A percentile compares a stretch with the other conserved stretches of the same genome.
These are phyloP conservation scores for Plumapathes pennacea DNA, from an alignment of 92 coral and sea anemone species.

Conservation along the genomic window DNA sequence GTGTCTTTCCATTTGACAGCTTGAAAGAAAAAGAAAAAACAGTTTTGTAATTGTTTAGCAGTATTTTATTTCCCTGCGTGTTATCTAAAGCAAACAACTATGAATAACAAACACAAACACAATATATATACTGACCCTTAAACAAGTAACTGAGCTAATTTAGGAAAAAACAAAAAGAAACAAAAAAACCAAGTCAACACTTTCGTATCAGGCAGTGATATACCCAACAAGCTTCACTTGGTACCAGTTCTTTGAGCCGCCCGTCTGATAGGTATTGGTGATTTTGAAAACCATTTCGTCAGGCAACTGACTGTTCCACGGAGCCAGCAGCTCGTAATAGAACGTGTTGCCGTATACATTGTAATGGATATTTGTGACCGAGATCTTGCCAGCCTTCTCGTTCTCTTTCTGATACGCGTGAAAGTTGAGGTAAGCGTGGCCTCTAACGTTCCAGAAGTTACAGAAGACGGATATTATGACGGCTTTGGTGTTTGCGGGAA, in stretches of 20 bases:
- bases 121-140: no score
- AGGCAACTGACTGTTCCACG: conserved; percentile 45
- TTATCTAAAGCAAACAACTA: no score
- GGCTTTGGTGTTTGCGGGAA: conserved; percentile 55
- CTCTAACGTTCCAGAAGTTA: conserved; percentile 39
- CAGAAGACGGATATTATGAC: conserved; percentile 59
- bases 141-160: no score
- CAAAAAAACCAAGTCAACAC: no score
- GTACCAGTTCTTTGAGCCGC: conserved; percentile 60
- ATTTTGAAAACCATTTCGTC: conserved; percentile 29
- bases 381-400: conserved; percentile 33
- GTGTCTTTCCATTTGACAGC: no score
- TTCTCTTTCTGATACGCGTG: conserved; percentile 49
- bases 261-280: conserved; percentile 26
- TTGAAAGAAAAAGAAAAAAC: no score
- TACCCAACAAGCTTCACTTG: conserved; percentile 32
- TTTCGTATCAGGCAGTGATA: conserved; percentile 38
- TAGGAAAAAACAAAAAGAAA: no score
- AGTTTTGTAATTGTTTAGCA: no score
- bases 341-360: conserved; percentile 48
- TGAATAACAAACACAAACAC: no score
- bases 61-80: no score
- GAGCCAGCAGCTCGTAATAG: conserved; percentile 53
- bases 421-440: conserved; percentile 55
- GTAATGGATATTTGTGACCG: conserved; percentile 38